These are phyloP conservation scores for Paraescarpia echinospica DNA, from an alignment of 1,140 invertebrate genomes.

Conservation along the genomic window DNA sequence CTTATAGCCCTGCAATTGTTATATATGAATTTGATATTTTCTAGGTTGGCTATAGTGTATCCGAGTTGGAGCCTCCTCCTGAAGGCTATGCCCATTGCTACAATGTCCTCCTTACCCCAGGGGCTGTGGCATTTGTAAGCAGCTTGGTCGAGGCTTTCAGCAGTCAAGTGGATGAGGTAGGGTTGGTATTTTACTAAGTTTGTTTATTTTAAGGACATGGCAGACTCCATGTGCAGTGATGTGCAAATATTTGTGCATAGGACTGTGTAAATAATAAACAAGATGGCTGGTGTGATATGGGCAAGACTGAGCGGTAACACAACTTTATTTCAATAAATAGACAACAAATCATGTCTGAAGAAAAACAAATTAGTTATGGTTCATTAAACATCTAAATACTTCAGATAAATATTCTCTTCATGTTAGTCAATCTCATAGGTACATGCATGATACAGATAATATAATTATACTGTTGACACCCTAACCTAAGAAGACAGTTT, in stretches of 20 bases:
- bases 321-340: neutral
- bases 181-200: neutral
- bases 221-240: neutral
- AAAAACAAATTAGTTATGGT: neutral
- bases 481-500: neutral
- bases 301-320: neutral
- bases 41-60: neutral
- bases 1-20: too few relatives aligned
- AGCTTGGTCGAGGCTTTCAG: constrained; percentile 33
- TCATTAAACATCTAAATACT: neutral
- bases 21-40: neutral
- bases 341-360: neutral
- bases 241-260: neutral
- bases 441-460: neutral
- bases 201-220: neutral
- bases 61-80: constrained; percentile 25
- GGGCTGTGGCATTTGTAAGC: constrained; percentile 33
- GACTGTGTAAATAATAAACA: neutral
- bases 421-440: neutral
- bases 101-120: constrained; percentile 30
- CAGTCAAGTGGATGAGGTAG: constrained; percentile 31
- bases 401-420: neutral
- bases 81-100: constrained; percentile 26
- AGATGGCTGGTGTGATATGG: neutral
- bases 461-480: neutral